Evolutionary conservation across 2,888 invertebrate genomes (phyloP), one percentile per base, ranked within the genome.

Genomic region (Acrocera orbiculus): DNA sequence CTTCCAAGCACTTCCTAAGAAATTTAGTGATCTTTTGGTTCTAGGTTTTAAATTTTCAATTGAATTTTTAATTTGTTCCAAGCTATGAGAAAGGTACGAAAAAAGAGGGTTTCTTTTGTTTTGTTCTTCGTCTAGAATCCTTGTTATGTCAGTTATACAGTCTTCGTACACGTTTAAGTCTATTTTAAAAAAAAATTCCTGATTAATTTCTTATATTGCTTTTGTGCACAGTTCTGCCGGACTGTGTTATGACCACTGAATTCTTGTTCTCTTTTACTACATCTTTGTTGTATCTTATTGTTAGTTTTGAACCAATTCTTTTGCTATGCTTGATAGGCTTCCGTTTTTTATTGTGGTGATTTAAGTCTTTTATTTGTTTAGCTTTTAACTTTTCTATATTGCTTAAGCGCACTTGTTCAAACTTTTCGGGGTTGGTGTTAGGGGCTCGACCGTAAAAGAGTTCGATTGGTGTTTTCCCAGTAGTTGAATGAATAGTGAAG

Each of bases 291-390:
- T 35, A 42, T 9, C 39, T 30, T n/a, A 40, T 28, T 1, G 40
- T 38, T n/a, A n/a, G n/a, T n/a, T n/a, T n/a, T n/a, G n/a, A n/a
- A n/a, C n/a, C n/a, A n/a, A 38, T n/a, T 16, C 39, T 15, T 29
- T 42, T 45, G 15, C 40, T 45, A 4, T 37, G 39, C 30, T 27
- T 41, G 2, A 44, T 34, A 26, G 33, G 26, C 11, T 44, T 30
- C 10, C 40, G 34, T 17, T 26, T 32, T 32, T 41, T 40, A n/a
- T 43, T 42, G 22, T 40, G 44, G 23, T 31, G 27, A 25, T 32
- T 32, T 5, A 39, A n/a, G 5, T 40, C 41, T 22, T 32, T 30
- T 6, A 19, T 11, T 27, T 40, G 41, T 36, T 41, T 39, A 7
- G 23, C 8, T 35, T 40, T 32, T 9, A 40, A n/a, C 28, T 34